Evolutionary conservation across 92 coral and sea anemone species (phyloP).

Genomic region (Epizoanthus rinbou): DNA sequence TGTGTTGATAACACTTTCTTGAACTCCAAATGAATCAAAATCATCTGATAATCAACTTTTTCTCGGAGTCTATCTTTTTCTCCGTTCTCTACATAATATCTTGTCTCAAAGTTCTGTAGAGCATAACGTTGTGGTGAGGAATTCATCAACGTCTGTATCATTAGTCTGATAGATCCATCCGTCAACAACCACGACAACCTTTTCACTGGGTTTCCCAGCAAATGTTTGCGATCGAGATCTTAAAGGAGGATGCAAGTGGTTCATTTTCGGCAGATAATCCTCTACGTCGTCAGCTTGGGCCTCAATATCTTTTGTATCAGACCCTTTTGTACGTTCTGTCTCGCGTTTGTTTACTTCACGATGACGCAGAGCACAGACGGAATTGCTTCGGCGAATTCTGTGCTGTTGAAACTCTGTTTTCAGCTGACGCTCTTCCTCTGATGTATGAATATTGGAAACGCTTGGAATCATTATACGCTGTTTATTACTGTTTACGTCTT

Average conservation of each 20-base stretch:
- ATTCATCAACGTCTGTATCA: neutral
- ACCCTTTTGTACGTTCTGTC: neutral
- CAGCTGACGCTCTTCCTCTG: neutral
- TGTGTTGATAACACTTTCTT: neutral
- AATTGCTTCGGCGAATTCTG: neutral
- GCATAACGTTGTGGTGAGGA: slow-evolving; percentile 6
- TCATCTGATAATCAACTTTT: too few species aligned
- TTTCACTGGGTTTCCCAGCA: slow-evolving; percentile 13
- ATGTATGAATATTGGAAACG: neutral
- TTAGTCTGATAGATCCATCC: slow-evolving; percentile 11
- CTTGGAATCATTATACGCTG: neutral
- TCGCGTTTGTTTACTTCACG: neutral
- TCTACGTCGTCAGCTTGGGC: neutral
- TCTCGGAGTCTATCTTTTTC: too few species aligned
- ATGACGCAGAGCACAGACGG: neutral
- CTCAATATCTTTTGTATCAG: neutral
- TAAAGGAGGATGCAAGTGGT: neutral
- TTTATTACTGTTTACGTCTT: neutral
- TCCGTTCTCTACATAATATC: neutral
- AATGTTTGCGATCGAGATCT: slow-evolving; percentile 24
- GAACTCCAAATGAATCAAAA: neutral
- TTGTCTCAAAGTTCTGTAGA: slow-evolving; percentile 12
- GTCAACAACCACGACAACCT: slow-evolving; percentile 3
- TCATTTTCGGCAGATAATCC: slow-evolving; percentile 7
- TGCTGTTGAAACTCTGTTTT: neutral